Conservation (phyloP, 2,888 invertebrate genomes). For the Erebia ligea region DNA sequence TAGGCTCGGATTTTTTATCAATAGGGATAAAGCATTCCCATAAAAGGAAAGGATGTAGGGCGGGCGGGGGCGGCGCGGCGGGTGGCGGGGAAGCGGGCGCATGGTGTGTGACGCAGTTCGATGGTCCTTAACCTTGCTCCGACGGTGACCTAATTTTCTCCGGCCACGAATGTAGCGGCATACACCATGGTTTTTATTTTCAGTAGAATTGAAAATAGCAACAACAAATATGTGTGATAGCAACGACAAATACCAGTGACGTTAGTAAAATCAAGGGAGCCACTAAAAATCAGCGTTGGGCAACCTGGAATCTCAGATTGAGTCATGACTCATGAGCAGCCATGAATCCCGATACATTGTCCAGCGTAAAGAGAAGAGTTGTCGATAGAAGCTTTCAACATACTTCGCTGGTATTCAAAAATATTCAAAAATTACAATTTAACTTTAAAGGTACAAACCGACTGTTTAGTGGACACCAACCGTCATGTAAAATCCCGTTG, state of each 20-base stretch:
- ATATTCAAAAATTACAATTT: too few relatives aligned
- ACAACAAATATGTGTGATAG: too few relatives aligned
- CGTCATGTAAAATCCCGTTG: neutral
- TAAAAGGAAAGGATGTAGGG: neutral
- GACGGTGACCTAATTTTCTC: slow-evolving; percentile 45
- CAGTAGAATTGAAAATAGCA: neutral
- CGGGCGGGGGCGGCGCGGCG: neutral
- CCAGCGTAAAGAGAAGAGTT: too few relatives aligned
- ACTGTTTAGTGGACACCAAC: neutral
- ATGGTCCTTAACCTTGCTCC: slow-evolving; percentile 50
- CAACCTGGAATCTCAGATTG: too few relatives aligned
- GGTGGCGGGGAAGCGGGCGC: slow-evolving; percentile 2
- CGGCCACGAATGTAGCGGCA: slow-evolving; percentile 36
- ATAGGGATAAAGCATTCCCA: neutral
- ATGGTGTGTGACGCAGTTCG: slow-evolving; percentile 31
- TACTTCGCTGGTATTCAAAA: too few relatives aligned
- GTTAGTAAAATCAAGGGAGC: too few relatives aligned
- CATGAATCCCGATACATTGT: too few relatives aligned
- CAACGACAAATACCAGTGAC: neutral
- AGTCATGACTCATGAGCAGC: too few relatives aligned
- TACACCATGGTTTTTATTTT: too few relatives aligned
- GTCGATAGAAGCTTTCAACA: neutral
- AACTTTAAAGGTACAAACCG: neutral
- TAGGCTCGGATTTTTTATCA: neutral
- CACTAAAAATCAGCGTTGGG: too few relatives aligned